Percentiles rank a stretch among this genome's conserved stretches.
These are phyloP conservation scores for Rhodinocichla rosea DNA, from an alignment of 2,113 vertebrate species.

Conservation along the genomic window DNA sequence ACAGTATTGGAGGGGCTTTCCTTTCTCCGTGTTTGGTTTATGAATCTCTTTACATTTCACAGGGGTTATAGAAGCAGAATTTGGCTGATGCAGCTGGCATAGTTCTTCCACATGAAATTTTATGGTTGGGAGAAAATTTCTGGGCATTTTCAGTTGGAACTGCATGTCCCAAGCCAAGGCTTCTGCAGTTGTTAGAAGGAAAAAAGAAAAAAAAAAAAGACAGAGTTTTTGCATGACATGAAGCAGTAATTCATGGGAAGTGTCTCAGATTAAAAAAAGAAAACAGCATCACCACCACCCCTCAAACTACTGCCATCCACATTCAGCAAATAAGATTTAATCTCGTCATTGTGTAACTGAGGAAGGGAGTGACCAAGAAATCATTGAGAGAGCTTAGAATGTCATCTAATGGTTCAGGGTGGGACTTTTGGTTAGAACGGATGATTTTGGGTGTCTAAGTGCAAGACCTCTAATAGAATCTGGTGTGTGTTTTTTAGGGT, in stretches of 20 bases:
- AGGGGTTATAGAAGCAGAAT: not conserved
- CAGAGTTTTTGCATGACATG: not conserved
- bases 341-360: not conserved
- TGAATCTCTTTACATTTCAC: not conserved
- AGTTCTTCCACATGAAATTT: not conserved
- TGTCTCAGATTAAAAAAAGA: not conserved
- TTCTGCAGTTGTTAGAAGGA: not conserved
- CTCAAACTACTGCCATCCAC: not conserved
- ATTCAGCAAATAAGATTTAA: not conserved
- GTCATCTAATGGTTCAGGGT: not conserved
- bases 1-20: not conserved
- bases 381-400: not conserved
- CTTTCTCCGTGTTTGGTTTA: accelerated
- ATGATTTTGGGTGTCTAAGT: not conserved
- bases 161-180: not conserved
- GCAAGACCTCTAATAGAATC: not conserved
- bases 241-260: not conserved
- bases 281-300: not conserved
- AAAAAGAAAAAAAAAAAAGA: accelerated
- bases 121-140: not conserved
- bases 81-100: not conserved
- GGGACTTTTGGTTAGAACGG: not conserved
- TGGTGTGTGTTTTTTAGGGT: accelerated
- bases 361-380: not conserved
- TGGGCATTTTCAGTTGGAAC: not conserved